Conservation (phyloP, 2,888 invertebrate genomes). For the Conistra vaccinii region DNA sequence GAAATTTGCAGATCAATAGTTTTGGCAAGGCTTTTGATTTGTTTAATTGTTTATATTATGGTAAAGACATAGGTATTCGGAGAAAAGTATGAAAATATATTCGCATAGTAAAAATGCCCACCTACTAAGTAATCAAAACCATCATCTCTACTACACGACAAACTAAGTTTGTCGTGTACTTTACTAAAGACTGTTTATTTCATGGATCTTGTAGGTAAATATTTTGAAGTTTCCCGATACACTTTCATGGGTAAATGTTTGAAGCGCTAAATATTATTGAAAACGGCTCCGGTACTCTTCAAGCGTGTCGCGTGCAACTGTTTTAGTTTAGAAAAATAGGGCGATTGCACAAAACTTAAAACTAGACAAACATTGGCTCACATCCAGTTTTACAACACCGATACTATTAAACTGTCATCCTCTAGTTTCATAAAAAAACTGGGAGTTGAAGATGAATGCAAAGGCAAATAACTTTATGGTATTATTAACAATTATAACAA, state of each 20-base stretch:
- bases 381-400: conserved; percentile 84
- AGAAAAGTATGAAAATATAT: conserved; percentile 2
- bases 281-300: conserved; percentile 65
- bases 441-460: conserved; percentile 63
- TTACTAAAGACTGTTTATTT: neutral
- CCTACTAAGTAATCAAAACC: conserved; percentile 1
- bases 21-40: conserved; percentile 4
- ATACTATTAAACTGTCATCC: conserved; percentile 85
- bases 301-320: conserved; percentile 86
- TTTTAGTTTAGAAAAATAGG: conserved; percentile 89
- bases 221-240: conserved; percentile 22
- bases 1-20: no score
- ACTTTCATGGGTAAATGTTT: conserved; percentile 25
- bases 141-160: conserved; percentile 2
- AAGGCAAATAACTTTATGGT: conserved; percentile 30
- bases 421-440: conserved; percentile 73
- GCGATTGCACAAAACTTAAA: conserved; percentile 89
- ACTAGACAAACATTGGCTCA: conserved; percentile 85
- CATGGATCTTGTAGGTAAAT: conserved; percentile 17
- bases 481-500: conserved; percentile 33
- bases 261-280: conserved; percentile 57
- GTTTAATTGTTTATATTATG: conserved; percentile 3
- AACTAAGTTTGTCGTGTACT: no score
- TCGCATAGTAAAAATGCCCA: neutral
- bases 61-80: neutral